Evolutionary conservation across 2,797 vertebrate species (phyloP).

Genomic region (Salmo trutta): DNA sequence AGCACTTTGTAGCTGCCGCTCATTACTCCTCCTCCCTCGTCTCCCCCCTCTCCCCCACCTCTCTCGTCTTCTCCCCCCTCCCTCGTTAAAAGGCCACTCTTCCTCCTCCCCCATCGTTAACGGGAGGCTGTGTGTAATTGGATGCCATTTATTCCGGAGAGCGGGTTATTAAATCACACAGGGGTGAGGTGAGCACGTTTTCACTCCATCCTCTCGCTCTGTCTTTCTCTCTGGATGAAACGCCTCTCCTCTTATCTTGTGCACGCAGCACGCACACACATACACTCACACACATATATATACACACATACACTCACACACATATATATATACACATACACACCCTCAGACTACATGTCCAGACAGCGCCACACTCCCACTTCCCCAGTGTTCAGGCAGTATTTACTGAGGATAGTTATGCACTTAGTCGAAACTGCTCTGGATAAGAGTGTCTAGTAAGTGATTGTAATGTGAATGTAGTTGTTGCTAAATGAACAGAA

Average conservation of each 20-base stretch:
- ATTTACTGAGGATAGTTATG: no score
- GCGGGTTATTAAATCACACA: slow-evolving; percentile 76
- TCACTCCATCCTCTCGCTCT: slow-evolving; percentile 3
- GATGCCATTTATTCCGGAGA: slow-evolving; percentile 74
- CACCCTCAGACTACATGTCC: no score
- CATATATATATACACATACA: background rate
- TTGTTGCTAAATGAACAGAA: no score
- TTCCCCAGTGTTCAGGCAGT: no score
- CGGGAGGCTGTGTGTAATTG: slow-evolving; percentile 72
- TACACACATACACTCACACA: slow-evolving; percentile 10
- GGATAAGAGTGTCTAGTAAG: no score
- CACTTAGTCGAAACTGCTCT: no score
- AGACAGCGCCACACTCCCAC: no score
- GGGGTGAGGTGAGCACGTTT: slow-evolving; percentile 60
- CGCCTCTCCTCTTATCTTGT: background rate
- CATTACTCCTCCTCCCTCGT: slow-evolving; percentile 47
- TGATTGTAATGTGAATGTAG: no score
- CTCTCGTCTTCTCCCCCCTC: slow-evolving; percentile 38
- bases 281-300: background rate
- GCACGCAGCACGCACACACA: slow-evolving; percentile 8
- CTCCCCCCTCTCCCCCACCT: no score
- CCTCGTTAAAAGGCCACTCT: slow-evolving; percentile 71
- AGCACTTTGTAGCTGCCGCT: slow-evolving; percentile 79
- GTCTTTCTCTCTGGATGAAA: background rate
- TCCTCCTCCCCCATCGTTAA: slow-evolving; percentile 67